Evolutionary conservation across 1,140 invertebrate genomes (phyloP), one percentile per base, ranked within the genome.

Genomic region (Drosophila pallidifrons): DNA sequence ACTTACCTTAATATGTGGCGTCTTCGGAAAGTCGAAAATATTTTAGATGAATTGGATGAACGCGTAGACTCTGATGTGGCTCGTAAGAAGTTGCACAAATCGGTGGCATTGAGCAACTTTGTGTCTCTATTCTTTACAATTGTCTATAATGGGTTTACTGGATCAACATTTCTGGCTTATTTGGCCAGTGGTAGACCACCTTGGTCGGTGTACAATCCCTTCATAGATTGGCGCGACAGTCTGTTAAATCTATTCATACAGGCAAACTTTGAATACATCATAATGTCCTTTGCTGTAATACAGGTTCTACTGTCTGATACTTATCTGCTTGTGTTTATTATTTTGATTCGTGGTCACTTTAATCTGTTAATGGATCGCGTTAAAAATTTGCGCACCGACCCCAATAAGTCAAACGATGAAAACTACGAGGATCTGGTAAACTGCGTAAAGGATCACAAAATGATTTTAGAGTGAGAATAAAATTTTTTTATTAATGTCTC

Each of bases 41-140:
- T 82, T 11, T 49, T 83, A n/a, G 67, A 57, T 10, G 32, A 77
- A 3, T 8, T 83, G 15, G 81, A 83, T 4, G 38, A 66, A 7
- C 25, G 68, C 3, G 32, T 4, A 0, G 10, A 57, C 32, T 30
- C 46, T 8, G 35, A 77, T 57, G 3, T 11, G 5, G 7, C 79
- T 28, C 64, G 73, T 0, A n/a, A 41, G 30, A 69, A 65, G 7
- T 38, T 83, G 3, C 81, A 77, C 15, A 16, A 46, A 1, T 35
- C 45, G n/a, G 81, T 73, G 45, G 67, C 81, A 0, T 16, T 47
- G n/a, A 58, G 38, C 7, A 83, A 83, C 55, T 69, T 49, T 11
- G 30, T 77, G 0, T 55, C 79, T 7, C 8, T 83, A 1, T 41
- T 66, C 3, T 83, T 72, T 20, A 38, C 54, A 30, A 49, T 41